phyloP scores from a whole-genome alignment of 1,140 invertebrate genomes.

The Ceratina japonica region DNA sequence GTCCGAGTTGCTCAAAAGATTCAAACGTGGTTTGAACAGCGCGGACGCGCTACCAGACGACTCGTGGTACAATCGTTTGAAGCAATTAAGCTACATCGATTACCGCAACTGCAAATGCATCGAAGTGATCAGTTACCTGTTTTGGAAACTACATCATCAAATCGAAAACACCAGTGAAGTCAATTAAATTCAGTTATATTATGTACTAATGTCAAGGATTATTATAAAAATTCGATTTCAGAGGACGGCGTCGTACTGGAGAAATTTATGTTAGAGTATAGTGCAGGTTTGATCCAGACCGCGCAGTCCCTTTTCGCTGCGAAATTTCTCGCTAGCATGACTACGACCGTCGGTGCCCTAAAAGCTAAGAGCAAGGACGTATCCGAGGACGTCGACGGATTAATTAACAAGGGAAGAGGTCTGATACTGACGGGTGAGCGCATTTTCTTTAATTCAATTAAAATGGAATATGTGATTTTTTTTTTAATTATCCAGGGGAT shows the following conservation, averaged over 20 bases:
- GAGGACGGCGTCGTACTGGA: constrained; percentile 36
- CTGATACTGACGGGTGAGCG: constrained; percentile 51
- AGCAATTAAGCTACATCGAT: constrained; percentile 52
- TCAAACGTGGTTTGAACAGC: no score
- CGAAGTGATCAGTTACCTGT: constrained; percentile 39
- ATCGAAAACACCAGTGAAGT: constrained; percentile 49
- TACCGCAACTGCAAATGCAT: constrained; percentile 64
- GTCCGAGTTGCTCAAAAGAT: background rate
- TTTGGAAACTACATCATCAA: constrained; percentile 47
- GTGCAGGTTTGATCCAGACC: constrained; percentile 56
- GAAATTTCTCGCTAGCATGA: constrained; percentile 42
- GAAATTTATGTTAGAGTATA: constrained; percentile 57
- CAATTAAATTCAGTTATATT: background rate
- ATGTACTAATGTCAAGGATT: background rate
- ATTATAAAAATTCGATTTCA: constrained; percentile 8
- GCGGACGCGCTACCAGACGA: background rate
- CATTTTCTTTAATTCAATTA: no score
- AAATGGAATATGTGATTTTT: background rate
- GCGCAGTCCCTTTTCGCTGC: constrained; percentile 53
- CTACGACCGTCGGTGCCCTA: constrained; percentile 7
- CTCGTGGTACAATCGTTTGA: constrained; percentile 8
- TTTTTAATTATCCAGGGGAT: constrained; percentile 51
- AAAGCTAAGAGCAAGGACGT: background rate
- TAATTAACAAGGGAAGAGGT: constrained; percentile 35
- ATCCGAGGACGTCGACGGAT: background rate